Evolutionary conservation across 2,113 vertebrate species (phyloP).

Genomic region (Ploceus nigricollis): DNA sequence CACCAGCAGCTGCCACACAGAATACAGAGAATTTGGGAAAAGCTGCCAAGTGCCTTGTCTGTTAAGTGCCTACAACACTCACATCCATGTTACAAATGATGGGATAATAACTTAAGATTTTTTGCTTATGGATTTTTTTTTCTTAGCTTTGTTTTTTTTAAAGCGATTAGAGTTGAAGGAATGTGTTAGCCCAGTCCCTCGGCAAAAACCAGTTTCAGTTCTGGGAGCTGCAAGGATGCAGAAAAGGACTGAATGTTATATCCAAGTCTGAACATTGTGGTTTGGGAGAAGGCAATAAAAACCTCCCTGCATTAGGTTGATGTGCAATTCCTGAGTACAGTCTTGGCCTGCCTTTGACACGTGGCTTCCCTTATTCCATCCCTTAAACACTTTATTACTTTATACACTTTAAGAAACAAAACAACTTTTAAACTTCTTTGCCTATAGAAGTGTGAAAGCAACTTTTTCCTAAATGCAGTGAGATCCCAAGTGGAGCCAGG

Average conservation of each 20-base stretch:
- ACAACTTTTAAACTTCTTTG: background rate
- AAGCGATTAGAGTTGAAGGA: background rate
- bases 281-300: background rate
- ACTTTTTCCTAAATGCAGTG: background rate
- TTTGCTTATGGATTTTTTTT: background rate
- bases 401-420: background rate
- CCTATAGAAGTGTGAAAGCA: background rate
- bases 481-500: conserved; percentile 12
- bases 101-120: background rate
- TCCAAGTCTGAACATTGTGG: background rate
- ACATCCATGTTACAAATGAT: background rate
- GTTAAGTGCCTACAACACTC: background rate
- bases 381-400: background rate
- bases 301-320: background rate
- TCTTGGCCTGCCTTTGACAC: background rate
- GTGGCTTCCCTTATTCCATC: background rate
- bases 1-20: background rate
- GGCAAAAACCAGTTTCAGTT: background rate
- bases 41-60: background rate
- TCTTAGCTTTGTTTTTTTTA: background rate
- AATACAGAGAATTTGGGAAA: background rate
- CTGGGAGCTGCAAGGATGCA: background rate
- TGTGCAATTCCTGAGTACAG: background rate
- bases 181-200: background rate
- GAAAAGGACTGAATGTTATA: background rate